These are phyloP conservation scores for Rhogogaster chlorosoma DNA, from an alignment of 2,888 invertebrate species.

Conservation along the genomic window DNA sequence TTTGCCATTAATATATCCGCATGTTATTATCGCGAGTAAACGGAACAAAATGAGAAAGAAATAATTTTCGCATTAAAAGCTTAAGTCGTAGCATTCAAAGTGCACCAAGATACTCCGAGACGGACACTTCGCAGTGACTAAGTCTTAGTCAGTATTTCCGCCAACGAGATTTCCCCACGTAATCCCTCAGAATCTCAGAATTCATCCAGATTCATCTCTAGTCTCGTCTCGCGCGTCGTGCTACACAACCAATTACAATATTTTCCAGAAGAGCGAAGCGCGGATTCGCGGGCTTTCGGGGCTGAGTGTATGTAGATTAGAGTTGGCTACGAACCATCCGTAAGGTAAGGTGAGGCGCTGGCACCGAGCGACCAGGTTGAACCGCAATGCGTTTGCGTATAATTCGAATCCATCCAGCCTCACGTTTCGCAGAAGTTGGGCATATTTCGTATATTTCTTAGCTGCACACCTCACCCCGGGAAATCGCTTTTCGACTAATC, in stretches of 20 bases:
- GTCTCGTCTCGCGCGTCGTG: slow-evolving; percentile 61
- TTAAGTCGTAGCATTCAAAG: not conserved
- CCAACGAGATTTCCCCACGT: slow-evolving; percentile 52
- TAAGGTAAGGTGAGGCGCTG: slow-evolving; percentile 5
- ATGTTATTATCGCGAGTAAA: not conserved
- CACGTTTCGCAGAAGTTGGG: slow-evolving; percentile 25
- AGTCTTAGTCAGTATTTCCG: not conserved
- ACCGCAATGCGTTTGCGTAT: slow-evolving; percentile 43
- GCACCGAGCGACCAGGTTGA: slow-evolving; percentile 21
- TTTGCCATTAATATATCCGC: not conserved
- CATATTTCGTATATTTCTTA: slow-evolving; percentile 64
- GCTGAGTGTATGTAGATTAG: slow-evolving; percentile 49
- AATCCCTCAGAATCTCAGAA: slow-evolving; percentile 65
- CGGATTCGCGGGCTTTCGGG: slow-evolving; percentile 62
- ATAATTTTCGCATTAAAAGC: not conserved
- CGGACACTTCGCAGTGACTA: not conserved
- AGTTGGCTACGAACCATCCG: slow-evolving; percentile 29
- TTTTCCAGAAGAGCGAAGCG: slow-evolving; percentile 72
- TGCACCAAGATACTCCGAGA: not conserved
- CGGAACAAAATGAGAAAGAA: not conserved
- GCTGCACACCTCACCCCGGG: slow-evolving; percentile 67
- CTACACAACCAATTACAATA: slow-evolving; percentile 74
- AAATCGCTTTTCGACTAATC: slow-evolving; percentile 76
- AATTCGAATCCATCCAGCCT: slow-evolving; percentile 19
- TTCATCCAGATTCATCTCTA: slow-evolving; percentile 61